Evolutionary conservation across 2,797 vertebrate genomes (phyloP), one percentile per base, ranked within the genome.

Genomic region (Phyllotis vaccarum): DNA sequence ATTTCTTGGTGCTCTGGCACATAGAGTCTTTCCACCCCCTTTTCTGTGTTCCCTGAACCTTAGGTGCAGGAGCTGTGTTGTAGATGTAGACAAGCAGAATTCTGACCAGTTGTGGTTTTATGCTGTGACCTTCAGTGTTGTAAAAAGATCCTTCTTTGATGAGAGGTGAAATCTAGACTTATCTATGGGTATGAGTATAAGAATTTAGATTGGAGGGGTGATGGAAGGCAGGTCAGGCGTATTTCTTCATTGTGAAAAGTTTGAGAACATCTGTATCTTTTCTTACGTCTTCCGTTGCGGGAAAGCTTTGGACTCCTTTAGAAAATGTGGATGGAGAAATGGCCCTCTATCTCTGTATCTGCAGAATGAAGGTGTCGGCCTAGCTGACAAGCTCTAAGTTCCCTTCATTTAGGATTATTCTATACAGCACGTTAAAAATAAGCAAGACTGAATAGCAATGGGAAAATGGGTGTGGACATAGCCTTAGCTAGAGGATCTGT

Each of bases 381-480:
- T 83, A 46, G 8, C 29, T 70, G 52, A 58, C 3, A 17, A 82
- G 70, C 27, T 66, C 2, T 85, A 60, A 54, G 49, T 78, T 93
- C 70, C 19, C 6, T 87, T 95, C 34, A 72, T 72, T 85, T 92
- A 82, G 96, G 17, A 56, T 92, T 62, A 90, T 79, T 90, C 92
- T 70, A 64, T 31, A 78, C 12, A 62, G 52, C 46, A 21, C 29
- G 54, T 70, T 94, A 27, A 62, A 82, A 60, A 37, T 27, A 81
- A 96, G 31, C 64, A 72, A 86, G 16, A 95, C 85, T 49, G 89
- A 96, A 70, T 70, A 93, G 22, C 11, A 86, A 93, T 52, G 86
- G 52, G 40, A 46, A 85, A 89, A 43, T 56, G 19, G 19, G 75
- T 4, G 62, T 27, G 46, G 21, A 29, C 79, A 58, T 86, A 83